Conservation (phyloP, 2,113 vertebrate species). For the Leucoraja erinaceus region DNA sequence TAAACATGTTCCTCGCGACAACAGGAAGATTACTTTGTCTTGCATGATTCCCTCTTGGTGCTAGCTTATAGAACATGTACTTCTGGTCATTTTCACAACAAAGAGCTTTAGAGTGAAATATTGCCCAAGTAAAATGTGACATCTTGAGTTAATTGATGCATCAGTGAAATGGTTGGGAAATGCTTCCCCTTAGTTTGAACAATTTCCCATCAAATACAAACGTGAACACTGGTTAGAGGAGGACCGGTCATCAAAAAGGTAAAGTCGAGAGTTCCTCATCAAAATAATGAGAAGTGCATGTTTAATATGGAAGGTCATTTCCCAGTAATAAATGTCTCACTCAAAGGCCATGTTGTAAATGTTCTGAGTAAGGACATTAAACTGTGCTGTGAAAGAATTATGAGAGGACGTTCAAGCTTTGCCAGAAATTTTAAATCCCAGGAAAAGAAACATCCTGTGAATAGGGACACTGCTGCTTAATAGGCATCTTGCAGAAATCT, state of each 20-base stretch:
- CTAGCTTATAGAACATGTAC: neutral
- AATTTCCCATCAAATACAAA: neutral
- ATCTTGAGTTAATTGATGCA: neutral
- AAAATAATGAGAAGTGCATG: neutral
- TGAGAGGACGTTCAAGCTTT: neutral
- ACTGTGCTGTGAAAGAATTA: neutral
- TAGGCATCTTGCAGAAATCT: neutral
- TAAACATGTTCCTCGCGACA: neutral
- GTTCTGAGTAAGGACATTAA: neutral
- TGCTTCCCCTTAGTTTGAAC: neutral
- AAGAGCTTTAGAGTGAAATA: neutral
- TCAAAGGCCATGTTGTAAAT: neutral
- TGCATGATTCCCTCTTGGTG: neutral
- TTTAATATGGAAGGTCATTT: neutral
- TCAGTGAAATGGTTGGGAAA: neutral
- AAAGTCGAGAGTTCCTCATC: neutral
- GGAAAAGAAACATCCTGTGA: neutral
- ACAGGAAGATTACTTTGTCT: neutral
- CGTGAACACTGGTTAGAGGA: neutral
- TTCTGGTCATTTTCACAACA: neutral
- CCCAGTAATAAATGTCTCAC: neutral
- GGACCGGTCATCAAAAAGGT: neutral
- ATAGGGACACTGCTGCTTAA: neutral
- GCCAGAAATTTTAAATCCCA: neutral
- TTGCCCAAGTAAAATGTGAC: neutral